Base-by-base conservation (phyloP, 2,888 invertebrate species). In the Chrysolina haemoptera region DNA sequence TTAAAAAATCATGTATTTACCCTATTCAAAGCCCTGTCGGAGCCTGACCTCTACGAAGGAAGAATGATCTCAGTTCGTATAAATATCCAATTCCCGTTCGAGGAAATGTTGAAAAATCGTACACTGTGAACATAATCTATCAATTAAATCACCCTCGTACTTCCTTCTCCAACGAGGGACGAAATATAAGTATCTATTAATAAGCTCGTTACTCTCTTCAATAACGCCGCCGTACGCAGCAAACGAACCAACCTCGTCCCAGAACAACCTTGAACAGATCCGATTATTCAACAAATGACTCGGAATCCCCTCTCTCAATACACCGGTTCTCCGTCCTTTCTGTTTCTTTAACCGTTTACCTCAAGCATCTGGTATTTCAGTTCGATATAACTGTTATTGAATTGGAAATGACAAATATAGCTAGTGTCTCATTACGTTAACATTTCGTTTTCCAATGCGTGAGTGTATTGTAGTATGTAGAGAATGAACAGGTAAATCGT, bases 311-410 rank as follows among this genome's bases (percentile, higher is more conserved):
- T 74, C 74, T 74, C 64, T 65, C 62, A 35, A 59, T n/a, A 48
- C 69, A 75, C 70, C 74, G 76, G 73, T 73, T 75, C 46, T 50
- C 68, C 70, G 66, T 70, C 77, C 76, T 76, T 76, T 78, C 76
- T 66, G 74, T 77, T 74, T 77, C 77, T 75, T 75, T 68, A 64
- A 68, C 74, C 74, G 53, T 68, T 68, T 50, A 67, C 71, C 71
- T 68, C 48, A 66, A 74, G 71, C 48, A 68, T 71, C 75, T 69
- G 71, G 71, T 64, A 71, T 66, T 69, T 71, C 62, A 69, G 68
- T 75, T 62, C 69, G 74, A n/a, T 53, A 18, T 71, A 64, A 70
- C 76, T 68, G 76, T 76, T 67, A 63, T 65, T 62, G 67, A 63
- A 59, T 65, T 62, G 64, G 55, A 18, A 27, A n/a, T 43, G 43